Percentiles rank a stretch among this genome's conserved stretches.
phyloP scores from a whole-genome alignment of 2,797 vertebrate species.

The Channallabes apus region DNA sequence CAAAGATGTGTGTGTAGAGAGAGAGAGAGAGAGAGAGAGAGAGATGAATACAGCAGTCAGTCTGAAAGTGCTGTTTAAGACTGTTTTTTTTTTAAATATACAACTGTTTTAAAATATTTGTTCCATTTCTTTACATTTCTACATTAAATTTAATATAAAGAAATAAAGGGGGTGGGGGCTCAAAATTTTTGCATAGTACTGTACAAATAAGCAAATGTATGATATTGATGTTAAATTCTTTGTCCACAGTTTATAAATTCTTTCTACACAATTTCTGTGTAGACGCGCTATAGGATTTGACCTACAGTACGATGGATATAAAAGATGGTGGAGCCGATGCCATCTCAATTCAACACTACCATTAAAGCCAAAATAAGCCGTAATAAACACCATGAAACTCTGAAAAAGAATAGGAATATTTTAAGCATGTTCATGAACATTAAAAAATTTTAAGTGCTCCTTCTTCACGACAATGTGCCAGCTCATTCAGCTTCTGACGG shows the following conservation, averaged over 20 bases:
- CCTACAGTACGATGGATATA: not conserved
- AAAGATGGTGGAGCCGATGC: not conserved
- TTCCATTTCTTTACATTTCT: too few species aligned
- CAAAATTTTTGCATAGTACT: too few species aligned
- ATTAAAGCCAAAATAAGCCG: not conserved
- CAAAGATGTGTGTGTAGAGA: not conserved
- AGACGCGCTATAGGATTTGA: not conserved
- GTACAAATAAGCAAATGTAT: too few species aligned
- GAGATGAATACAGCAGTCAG: not conserved
- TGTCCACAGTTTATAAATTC: too few species aligned
- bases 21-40: slow-evolving; percentile 6
- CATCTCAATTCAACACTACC: not conserved
- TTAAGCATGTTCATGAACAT: not conserved
- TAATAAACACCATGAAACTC: not conserved
- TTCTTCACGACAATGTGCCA: too few species aligned
- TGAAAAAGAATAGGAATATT: not conserved
- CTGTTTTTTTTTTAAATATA: not conserved
- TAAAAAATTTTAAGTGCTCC: too few species aligned
- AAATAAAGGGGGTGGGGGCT: too few species aligned
- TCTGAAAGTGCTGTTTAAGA: not conserved
- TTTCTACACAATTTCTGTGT: too few species aligned
- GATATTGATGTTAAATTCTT: too few species aligned
- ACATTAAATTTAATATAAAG: too few species aligned
- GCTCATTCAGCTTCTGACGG: too few species aligned
- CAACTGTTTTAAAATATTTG: not conserved